A percentile compares a stretch with the other conserved stretches of the same genome.
Conservation (phyloP, 2,113 vertebrate species). For the Zosterops lateralis region DNA sequence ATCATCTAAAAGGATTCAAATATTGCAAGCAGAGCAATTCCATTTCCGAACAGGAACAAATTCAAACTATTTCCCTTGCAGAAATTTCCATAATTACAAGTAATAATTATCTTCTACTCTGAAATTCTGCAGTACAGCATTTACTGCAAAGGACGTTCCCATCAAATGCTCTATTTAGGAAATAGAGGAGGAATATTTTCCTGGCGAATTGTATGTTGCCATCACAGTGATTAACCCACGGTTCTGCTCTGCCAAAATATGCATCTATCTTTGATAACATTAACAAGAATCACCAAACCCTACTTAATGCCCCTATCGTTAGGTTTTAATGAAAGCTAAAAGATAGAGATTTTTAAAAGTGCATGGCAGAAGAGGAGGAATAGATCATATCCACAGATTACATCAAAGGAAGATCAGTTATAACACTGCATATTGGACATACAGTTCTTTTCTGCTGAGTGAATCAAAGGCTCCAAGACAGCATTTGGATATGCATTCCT, state of each 20-base stretch:
- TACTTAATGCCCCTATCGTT: not conserved
- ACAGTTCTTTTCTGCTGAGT: not conserved
- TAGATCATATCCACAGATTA: not conserved
- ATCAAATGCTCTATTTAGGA: constrained; percentile 58
- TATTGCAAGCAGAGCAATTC: constrained; percentile 57
- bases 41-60: constrained; percentile 68
- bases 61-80: constrained; percentile 69
- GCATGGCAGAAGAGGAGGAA: not conserved
- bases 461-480: not conserved
- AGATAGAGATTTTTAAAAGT: not conserved
- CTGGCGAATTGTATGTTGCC: constrained; percentile 19
- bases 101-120: constrained; percentile 72
- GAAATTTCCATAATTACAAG: constrained; percentile 73
- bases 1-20: constrained; percentile 69
- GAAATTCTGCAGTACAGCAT: constrained; percentile 63
- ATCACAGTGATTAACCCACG: not conserved
- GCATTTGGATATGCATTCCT: not conserved
- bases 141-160: constrained; percentile 52
- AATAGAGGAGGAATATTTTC: constrained; percentile 48
- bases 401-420: not conserved
- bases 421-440: not conserved
- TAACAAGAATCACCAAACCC: not conserved
- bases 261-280: not conserved
- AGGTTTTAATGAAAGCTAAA: constrained; percentile 3
- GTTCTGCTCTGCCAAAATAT: not conserved